These are phyloP conservation scores for Gonioctena quinquepunctata DNA, from an alignment of 1,140 invertebrate genomes.

Conservation along the genomic window DNA sequence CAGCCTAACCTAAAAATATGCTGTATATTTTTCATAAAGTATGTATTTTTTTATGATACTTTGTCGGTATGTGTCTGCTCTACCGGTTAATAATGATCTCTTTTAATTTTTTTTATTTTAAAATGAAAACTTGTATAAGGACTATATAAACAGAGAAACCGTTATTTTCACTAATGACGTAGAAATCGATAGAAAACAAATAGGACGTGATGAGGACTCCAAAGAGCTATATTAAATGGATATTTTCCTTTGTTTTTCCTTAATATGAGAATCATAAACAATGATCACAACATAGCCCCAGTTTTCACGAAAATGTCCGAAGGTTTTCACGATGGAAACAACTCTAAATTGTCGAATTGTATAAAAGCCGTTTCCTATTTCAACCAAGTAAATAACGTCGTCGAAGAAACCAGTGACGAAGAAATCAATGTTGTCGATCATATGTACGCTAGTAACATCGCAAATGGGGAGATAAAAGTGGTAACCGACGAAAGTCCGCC, in stretches of 20 bases:
- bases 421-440: conserved; percentile 46
- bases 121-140: too few species aligned
- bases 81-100: too few species aligned
- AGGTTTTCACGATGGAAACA: conserved; percentile 50
- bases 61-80: too few species aligned
- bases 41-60: too few species aligned
- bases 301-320: conserved; percentile 55
- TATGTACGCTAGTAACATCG: conserved; percentile 47
- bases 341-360: conserved; percentile 47
- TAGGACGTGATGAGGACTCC: not conserved
- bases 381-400: conserved; percentile 33
- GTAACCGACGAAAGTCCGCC: conserved; percentile 21
- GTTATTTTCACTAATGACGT: not conserved
- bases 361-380: conserved; percentile 39
- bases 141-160: too few species aligned
- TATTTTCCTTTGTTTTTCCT: conserved; percentile 16
- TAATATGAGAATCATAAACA: conserved; percentile 43
- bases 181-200: not conserved
- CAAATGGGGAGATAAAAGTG: conserved; percentile 28
- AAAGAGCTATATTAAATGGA: not conserved
- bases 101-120: too few species aligned
- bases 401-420: conserved; percentile 28
- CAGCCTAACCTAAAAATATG: too few species aligned
- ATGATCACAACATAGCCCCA: conserved; percentile 54
- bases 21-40: too few species aligned